Evolutionary conservation across 2,113 vertebrate genomes (phyloP), one percentile per base, ranked within the genome.

Genomic region (Scopus umbretta): DNA sequence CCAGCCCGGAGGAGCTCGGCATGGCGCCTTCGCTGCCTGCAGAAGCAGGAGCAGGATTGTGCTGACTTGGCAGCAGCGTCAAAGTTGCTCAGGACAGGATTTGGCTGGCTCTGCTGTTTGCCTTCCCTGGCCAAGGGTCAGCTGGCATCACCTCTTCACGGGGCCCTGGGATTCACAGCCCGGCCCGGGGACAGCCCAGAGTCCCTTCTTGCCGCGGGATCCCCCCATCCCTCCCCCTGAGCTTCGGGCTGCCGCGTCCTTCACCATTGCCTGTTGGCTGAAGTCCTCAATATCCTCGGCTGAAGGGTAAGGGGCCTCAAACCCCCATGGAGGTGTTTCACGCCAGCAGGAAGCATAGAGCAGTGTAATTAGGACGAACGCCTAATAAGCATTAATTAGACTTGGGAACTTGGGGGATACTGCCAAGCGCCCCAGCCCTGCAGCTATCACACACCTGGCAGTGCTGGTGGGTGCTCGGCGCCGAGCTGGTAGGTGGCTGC

Each of bases 71-170:
- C 95, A 9, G 91, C 47, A 27, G 26, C 5, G 0, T 8, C 36
- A 4, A 55, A 61, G 14, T 11, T 55, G 67, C 34, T 81, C 55
- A 1, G 59, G 67, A 36, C 11, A 0, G 86, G 43, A 40, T 29
- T 63, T 88, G 65, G 61, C 82, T 5, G 4, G 56, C 72, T 59
- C 59, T 0, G 5, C 73, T 0, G 8, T 15, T 68, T 5, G 2
- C 91, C 61, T 72, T 27, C 78, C 63, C 74, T 6, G 81, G 85
- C 90, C 90, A 96, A 97, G 84, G 96, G 89, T 94, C 73, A 81
- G 80, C 92, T 94, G 91, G 92, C 86, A 32, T 75, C 1, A 5
- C 34, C 78, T 84, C 45, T 7, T 42, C 1, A 0, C 1, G 7
- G 19, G 30, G 81, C 87, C 27, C 78, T 49, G 78, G 43, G 16